Conservation (phyloP, 2,797 vertebrate species). For the Amphiprion clarkii region DNA sequence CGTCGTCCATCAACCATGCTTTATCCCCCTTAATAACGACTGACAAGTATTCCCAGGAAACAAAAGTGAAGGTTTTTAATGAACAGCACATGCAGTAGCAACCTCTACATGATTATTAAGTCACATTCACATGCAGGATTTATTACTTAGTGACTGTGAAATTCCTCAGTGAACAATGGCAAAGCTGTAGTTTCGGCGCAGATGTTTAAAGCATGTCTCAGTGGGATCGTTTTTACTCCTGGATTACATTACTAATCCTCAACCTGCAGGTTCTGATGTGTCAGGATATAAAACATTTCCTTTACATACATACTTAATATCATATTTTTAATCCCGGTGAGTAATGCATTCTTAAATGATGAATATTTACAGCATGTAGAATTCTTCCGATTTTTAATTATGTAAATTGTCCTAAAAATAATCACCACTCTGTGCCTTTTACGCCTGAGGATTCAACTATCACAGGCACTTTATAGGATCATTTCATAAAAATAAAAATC, state of each 20-base stretch:
- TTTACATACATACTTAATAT: conserved; percentile 31
- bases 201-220: conserved; percentile 40
- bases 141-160: conserved; percentile 48
- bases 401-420: conserved; percentile 19
- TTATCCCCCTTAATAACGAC: conserved; percentile 65
- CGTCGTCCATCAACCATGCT: conserved; percentile 64
- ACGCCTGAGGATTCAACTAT: not conserved
- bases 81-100: conserved; percentile 56
- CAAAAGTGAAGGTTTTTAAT: conserved; percentile 66
- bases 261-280: not conserved
- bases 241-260: conserved; percentile 28
- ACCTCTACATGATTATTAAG: conserved; percentile 66
- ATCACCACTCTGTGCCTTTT: conserved; percentile 6
- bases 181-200: conserved; percentile 34
- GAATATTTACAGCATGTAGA: conserved; percentile 28
- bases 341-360: conserved; percentile 28
- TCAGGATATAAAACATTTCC: conserved; percentile 22
- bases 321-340: conserved; percentile 12
- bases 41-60: conserved; percentile 76
- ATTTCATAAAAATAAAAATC: not conserved
- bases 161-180: conserved; percentile 35
- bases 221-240: conserved; percentile 29
- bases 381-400: conserved; percentile 38
- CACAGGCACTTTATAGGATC: not conserved
- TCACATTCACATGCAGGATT: conserved; percentile 53